These are phyloP conservation scores for Sussaba pulchella DNA, from an alignment of 2,888 invertebrate species.

Conservation along the genomic window DNA sequence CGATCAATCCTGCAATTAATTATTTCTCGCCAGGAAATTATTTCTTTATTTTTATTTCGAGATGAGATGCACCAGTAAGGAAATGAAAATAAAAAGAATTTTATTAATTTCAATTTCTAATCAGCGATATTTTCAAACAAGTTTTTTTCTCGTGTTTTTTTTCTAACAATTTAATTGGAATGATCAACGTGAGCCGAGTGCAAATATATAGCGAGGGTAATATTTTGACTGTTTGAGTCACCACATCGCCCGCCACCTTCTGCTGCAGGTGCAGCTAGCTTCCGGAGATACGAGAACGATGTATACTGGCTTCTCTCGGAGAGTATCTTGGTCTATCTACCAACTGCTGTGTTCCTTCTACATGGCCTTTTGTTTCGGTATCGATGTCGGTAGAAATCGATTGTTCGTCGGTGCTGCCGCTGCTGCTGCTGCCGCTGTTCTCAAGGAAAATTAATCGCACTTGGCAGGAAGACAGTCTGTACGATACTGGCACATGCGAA, in stretches of 20 bases:
- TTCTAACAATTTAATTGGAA: too few species aligned
- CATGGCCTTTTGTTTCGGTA: constrained; percentile 6
- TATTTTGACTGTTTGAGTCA: neutral
- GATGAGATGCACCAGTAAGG: too few species aligned
- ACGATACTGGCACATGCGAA: constrained; percentile 1
- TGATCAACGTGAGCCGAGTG: too few species aligned
- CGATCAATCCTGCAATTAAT: too few species aligned
- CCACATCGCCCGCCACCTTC: neutral
- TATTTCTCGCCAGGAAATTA: too few species aligned
- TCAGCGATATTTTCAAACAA: too few species aligned
- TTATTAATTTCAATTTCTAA: too few species aligned
- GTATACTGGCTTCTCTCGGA: neutral
- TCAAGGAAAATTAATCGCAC: constrained; percentile 41
- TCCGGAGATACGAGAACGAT: neutral
- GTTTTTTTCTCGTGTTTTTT: too few species aligned
- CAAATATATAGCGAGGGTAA: too few species aligned
- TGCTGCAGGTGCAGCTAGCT: neutral
- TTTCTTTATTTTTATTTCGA: too few species aligned
- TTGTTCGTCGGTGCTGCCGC: constrained; percentile 35
- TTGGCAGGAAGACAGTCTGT: constrained; percentile 24
- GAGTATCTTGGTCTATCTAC: constrained; percentile 15
- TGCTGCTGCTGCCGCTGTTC: too few species aligned
- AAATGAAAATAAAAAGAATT: too few species aligned
- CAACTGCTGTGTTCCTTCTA: constrained; percentile 27
- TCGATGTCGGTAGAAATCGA: constrained; percentile 43